Percentiles rank a stretch among this genome's conserved stretches.
phyloP scores from a whole-genome alignment of 2,888 invertebrate genomes.

The Sympetrum striolatum region DNA sequence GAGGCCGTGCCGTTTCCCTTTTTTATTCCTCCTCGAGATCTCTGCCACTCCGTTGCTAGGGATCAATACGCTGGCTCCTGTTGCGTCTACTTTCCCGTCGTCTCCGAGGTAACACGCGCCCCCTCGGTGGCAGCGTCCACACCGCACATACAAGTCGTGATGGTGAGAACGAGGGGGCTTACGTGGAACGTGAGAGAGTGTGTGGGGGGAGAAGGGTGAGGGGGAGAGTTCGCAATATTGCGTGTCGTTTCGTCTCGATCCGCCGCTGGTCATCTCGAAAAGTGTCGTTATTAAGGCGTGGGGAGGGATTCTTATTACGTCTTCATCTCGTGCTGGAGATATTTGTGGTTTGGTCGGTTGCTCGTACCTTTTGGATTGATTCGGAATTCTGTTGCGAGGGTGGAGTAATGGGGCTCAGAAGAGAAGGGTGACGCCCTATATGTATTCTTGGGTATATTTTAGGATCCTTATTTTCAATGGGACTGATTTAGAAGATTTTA shows the following conservation, averaged over 20 bases:
- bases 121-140: not conserved
- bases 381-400: too few species aligned
- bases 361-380: too few species aligned
- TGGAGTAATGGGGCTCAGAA: too few species aligned
- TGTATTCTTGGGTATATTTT: too few species aligned
- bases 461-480: too few species aligned
- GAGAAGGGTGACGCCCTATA: too few species aligned
- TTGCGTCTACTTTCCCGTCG: conserved; percentile 15
- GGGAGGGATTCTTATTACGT: too few species aligned
- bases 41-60: conserved; percentile 5
- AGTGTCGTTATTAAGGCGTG: too few species aligned
- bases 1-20: not conserved
- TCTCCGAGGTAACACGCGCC: not conserved
- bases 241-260: not conserved
- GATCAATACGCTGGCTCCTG: conserved; percentile 41
- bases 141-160: not conserved
- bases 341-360: too few species aligned
- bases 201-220: not conserved
- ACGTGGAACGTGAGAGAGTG: not conserved
- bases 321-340: too few species aligned
- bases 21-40: not conserved
- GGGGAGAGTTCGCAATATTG: not conserved
- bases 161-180: not conserved
- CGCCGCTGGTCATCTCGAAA: not conserved
- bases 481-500: too few species aligned